These are phyloP conservation scores for Polypterus senegalus DNA, from an alignment of 2,113 vertebrate species.

Conservation along the genomic window DNA sequence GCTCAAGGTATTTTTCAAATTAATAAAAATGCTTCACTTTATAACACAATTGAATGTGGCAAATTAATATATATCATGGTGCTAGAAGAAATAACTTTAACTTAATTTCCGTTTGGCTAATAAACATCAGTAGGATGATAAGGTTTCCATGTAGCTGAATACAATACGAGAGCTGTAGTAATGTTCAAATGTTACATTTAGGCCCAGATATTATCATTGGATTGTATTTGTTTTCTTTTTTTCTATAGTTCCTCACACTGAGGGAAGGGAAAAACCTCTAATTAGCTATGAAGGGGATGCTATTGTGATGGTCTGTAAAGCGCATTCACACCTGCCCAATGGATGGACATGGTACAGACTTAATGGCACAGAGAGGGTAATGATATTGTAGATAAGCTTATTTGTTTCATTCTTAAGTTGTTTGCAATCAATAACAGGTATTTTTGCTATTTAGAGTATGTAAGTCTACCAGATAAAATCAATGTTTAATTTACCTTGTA, in stretches of 20 bases:
- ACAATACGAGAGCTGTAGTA: too few species aligned
- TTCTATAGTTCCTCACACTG: slow-evolving; percentile 39
- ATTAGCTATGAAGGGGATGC: slow-evolving; percentile 39
- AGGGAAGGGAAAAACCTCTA: slow-evolving; percentile 31
- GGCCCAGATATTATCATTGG: too few species aligned
- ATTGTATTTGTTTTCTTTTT: slow-evolving; percentile 9
- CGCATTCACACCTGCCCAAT: slow-evolving; percentile 11
- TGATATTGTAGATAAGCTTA: neutral
- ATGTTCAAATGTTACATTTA: too few species aligned
- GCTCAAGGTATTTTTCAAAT: too few species aligned
- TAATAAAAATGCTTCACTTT: neutral
- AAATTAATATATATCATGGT: too few species aligned
- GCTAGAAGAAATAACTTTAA: neutral
- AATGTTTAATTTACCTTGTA: too few species aligned
- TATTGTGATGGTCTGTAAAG: slow-evolving; percentile 36
- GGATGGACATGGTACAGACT: slow-evolving; percentile 43
- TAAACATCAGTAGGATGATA: neutral
- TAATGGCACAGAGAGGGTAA: slow-evolving; percentile 45
- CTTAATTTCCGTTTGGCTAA: neutral
- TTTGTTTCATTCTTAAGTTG: neutral
- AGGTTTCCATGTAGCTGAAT: too few species aligned
- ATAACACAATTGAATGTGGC: too few species aligned
- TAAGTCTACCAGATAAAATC: neutral
- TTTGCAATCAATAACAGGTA: slow-evolving; percentile 19
- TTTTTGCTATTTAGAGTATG: slow-evolving; percentile 24